Base-by-base conservation (phyloP, 2,888 invertebrate genomes). In the Sialis lutaria region DNA sequence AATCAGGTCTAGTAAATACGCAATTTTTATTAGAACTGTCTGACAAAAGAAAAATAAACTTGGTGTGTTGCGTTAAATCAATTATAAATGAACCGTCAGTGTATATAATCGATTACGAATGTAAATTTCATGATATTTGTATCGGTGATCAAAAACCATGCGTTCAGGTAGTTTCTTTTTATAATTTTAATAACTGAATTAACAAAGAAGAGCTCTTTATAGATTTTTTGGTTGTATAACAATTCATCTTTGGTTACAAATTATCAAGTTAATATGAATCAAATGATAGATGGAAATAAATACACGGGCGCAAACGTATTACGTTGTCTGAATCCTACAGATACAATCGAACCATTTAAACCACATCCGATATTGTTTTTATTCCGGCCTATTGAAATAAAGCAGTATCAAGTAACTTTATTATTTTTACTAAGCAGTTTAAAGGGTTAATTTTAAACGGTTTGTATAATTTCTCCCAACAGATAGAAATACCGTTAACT, bases 171-270 rank as follows among this genome's bases (percentile, higher is more conserved):
- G n/a, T 2, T n/a, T 13, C 10, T 13, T 10, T 7, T 6, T 43
- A 10, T 10, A 30, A 10, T 41, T 33, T 10, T 12, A n/a, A 40
- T n/a, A 35, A 10, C 4, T 35, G 9, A 35, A 3, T 35, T 4
- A 35, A 35, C 10, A n/a, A 35, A 35, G 4, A 10, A 5, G 5
- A 40, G 6, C 6, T 5, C 6, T 12, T 42, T 50, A 33, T 54
- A 67, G 61, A 55, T 58, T 12, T 62, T 59, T 51, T 67, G 67
- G 64, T 50, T 69, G 12, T 61, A 64, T 49, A 69, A 69, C 49
- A 61, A 62, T 48, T 60, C 62, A 2, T 51, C 50, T 33, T 49
- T 55, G 4, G 44, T 53, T 13, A 54, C 63, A 8, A 46, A 54
- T 2, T 65, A 60, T 46, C 50, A 53, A 2, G 40, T 67, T 34